These are phyloP conservation scores for Castor canadensis DNA, from an alignment of 2,113 vertebrate species.

Conservation along the genomic window DNA sequence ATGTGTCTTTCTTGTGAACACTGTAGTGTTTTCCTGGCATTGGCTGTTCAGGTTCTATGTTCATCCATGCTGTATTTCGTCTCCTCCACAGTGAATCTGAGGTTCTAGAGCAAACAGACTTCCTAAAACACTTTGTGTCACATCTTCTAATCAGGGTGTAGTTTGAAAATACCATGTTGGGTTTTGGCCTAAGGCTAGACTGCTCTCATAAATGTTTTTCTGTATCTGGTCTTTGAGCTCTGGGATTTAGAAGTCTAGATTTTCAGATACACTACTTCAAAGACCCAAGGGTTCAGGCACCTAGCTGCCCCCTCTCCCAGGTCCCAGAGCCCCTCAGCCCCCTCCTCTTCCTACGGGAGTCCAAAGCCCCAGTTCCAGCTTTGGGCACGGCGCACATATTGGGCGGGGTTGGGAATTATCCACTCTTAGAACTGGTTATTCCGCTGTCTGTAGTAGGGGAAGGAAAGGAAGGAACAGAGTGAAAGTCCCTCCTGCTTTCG, in stretches of 20 bases:
- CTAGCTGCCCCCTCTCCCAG: not conserved
- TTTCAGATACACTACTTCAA: not conserved
- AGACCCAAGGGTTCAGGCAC: not conserved
- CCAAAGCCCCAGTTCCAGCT: not conserved
- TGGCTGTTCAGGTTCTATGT: not conserved
- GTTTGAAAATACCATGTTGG: not conserved
- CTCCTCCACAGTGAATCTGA: not conserved
- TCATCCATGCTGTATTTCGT: not conserved
- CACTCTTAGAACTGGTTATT: conserved; percentile 68
- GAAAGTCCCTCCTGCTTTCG: conserved; percentile 70
- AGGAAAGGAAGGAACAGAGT: conserved; percentile 32
- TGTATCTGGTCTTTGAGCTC: not conserved
- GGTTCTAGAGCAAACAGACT: not conserved
- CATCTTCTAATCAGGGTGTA: not conserved
- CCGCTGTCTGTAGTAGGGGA: not conserved
- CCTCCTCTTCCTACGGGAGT: not conserved
- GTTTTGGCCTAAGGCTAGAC: not conserved
- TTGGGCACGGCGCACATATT: conserved; percentile 13
- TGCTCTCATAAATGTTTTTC: not conserved
- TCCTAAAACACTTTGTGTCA: not conserved
- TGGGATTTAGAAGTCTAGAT: not conserved
- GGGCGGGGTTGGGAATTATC: conserved; percentile 62
- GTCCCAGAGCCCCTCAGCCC: not conserved
- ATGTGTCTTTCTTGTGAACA: not conserved
- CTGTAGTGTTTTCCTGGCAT: not conserved